phyloP scores from a whole-genome alignment of 2,888 invertebrate species.

The Spicauda simplicius region DNA sequence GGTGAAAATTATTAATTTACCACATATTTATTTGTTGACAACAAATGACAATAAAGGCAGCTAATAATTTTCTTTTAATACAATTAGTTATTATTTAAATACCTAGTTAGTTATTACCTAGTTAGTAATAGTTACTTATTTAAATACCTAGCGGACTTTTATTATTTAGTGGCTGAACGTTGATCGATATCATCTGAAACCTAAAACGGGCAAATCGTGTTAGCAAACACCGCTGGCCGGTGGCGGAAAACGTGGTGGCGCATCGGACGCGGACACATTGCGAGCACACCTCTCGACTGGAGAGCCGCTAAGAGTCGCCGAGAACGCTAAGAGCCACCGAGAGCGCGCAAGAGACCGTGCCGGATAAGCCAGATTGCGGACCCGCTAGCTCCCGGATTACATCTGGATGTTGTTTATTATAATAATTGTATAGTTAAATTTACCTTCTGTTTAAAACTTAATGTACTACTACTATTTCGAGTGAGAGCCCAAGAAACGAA shows the following conservation, averaged over 20 bases:
- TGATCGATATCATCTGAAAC: neutral
- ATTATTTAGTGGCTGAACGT: too few relatives aligned
- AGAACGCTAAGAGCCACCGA: neutral
- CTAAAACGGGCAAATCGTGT: neutral
- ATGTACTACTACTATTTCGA: too few relatives aligned
- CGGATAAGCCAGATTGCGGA: constrained; percentile 1
- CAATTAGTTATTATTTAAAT: too few relatives aligned
- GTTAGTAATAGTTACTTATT: too few relatives aligned
- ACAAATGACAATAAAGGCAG: too few relatives aligned
- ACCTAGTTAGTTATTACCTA: too few relatives aligned
- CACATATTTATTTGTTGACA: too few relatives aligned
- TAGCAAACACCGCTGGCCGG: neutral
- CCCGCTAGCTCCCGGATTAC: neutral
- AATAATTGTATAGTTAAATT: neutral
- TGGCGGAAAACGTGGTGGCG: neutral
- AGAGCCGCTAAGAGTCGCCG: neutral
- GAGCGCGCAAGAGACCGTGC: neutral
- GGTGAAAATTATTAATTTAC: too few relatives aligned
- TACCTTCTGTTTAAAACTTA: too few relatives aligned
- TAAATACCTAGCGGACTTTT: too few relatives aligned
- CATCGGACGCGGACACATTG: constrained; percentile 1
- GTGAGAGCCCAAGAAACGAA: too few relatives aligned
- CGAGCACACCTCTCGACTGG: neutral
- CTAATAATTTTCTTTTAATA: too few relatives aligned
- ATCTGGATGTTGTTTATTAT: neutral